A percentile compares a stretch with the other conserved stretches of the same genome.
Evolutionary conservation across 2,797 vertebrate species (phyloP).

Genomic region (Botia kubotai): DNA sequence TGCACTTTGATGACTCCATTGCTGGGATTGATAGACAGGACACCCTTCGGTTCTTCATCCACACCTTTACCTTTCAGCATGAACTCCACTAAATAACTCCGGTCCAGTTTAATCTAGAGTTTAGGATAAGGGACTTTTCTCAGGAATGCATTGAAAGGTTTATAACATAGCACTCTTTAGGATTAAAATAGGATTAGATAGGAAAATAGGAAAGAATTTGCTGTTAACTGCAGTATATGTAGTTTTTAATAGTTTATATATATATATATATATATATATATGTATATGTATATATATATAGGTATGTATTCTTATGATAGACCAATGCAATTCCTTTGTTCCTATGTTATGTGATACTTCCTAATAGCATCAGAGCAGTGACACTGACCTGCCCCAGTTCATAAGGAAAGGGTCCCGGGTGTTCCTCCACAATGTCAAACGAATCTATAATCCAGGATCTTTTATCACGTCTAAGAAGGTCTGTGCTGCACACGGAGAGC

Average conservation of each 20-base stretch:
- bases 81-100: conserved; percentile 55
- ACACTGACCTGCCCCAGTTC: conserved; percentile 61
- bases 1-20: conserved; percentile 64
- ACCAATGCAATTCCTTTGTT: too few species aligned
- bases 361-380: not conserved
- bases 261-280: too few species aligned
- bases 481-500: conserved; percentile 47
- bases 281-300: too few species aligned
- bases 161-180: not conserved
- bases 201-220: too few species aligned
- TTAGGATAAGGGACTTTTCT: conserved; percentile 1
- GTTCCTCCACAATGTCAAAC: conserved; percentile 71
- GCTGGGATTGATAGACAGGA: conserved; percentile 66
- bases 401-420: conserved; percentile 74
- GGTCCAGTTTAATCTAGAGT: conserved; percentile 61
- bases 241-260: too few species aligned
- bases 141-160: not conserved
- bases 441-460: conserved; percentile 73
- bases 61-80: conserved; percentile 69
- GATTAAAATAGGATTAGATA: not conserved
- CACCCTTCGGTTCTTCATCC: conserved; percentile 69
- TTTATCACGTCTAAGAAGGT: conserved; percentile 60
- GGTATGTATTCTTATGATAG: too few species aligned
- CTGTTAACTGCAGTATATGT: too few species aligned
- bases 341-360: too few species aligned